A percentile compares a stretch with the other conserved stretches of the same genome.
Conservation (phyloP, 1,140 invertebrate genomes). For the Marisa cornuarietis region DNA sequence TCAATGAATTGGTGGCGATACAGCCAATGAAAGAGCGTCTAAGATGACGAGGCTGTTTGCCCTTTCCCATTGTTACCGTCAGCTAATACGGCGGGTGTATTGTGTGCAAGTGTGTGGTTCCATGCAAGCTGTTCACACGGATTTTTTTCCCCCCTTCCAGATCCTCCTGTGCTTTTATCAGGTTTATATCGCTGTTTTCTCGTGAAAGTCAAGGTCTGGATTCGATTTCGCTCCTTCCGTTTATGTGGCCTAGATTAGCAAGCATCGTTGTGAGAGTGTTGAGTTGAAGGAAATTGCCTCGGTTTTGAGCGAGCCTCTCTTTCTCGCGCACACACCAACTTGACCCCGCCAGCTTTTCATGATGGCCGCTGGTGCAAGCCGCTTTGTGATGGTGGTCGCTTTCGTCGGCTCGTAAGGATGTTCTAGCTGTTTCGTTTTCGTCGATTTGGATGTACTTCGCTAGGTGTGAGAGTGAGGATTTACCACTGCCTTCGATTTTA, state of each 20-base stretch:
- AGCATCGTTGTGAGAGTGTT: conserved; percentile 14
- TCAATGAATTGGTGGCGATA: conserved; percentile 56
- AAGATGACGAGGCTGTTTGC: conserved; percentile 28
- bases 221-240: neutral
- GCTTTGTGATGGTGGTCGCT: conserved; percentile 23
- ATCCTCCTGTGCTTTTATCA: conserved; percentile 13
- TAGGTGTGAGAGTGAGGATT: conserved; percentile 19
- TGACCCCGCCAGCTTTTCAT: conserved; percentile 23
- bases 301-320: conserved; percentile 24
- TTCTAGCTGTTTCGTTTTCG: neutral
- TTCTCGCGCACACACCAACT: conserved; percentile 24
- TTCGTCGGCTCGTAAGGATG: conserved; percentile 17
- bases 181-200: conserved; percentile 17
- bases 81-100: conserved; percentile 23
- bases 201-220: conserved; percentile 10
- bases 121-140: conserved; percentile 20
- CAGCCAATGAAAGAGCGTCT: conserved; percentile 54
- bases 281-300: conserved; percentile 18
- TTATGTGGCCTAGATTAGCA: conserved; percentile 24
- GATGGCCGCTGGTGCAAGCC: conserved; percentile 22
- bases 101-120: conserved; percentile 28
- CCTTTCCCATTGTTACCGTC: conserved; percentile 26
- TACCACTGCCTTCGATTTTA: neutral
- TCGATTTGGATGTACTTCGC: conserved; percentile 19
- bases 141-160: conserved; percentile 6